Evolutionary conservation across 2,888 invertebrate species (phyloP), one percentile per base, ranked within the genome.

Genomic region (Dendrolimus houi): DNA sequence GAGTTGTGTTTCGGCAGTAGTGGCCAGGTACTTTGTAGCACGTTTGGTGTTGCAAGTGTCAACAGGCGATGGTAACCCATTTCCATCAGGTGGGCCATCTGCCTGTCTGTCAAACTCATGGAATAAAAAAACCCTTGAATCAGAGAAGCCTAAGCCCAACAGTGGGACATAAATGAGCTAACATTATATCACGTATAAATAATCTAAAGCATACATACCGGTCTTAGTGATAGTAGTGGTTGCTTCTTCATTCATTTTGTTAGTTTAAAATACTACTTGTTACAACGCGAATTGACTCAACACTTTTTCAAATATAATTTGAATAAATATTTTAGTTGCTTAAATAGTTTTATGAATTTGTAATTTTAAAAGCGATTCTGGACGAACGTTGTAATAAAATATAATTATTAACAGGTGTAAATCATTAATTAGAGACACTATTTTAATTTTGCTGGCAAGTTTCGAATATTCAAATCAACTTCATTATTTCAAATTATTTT

Each of bases 231-330:
- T 56, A 52, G 63, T 59, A 9, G 56, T 55, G 55, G 55, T 56
- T 14, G 9, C 29, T n/a, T 42, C 56, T 29, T 62, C 59, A 58
- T 60, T 58, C 67, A 67, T 67, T 58, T 63, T 59, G n/a, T 40
- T 7, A 54, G n/a, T 53, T 41, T 29, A 3, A 29, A 6, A 29
- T 3, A 29, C 6, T 6, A 29, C 29, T 29, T 29, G 29, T 29
- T 29, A 29, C 29, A 29, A 29, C 29, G 6, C 29, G 29, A 29
- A 13, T 14, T 12, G 1, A 3, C 8, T 10, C 47, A 47, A 9
- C 47, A 47, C 47, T 47, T 47, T 10, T 10, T 10, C 47, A 47
- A 47, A 47, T 47, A 47, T 29, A 29, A 29, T 6, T 29, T 29
- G 29, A 29, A 29, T 29, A 29, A 29, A 29, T 29, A 29, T 29